Percentiles rank a stretch among this genome's conserved stretches.
Conservation (phyloP, 2,888 invertebrate species). For the Synanthedon andrenaeformis region DNA sequence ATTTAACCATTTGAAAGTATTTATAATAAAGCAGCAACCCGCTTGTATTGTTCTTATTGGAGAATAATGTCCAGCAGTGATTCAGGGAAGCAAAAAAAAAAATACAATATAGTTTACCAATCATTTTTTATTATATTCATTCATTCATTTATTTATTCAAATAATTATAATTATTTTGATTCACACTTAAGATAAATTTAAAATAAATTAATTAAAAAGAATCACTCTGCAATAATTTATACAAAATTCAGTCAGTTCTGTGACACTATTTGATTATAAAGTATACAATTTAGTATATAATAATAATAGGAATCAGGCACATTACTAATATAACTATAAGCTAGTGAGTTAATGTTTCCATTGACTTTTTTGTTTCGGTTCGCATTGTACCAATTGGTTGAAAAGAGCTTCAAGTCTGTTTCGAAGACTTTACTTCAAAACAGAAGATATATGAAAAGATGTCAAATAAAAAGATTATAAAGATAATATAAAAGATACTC, state of each 20-base stretch:
- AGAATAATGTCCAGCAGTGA: too few relatives aligned
- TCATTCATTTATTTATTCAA: conserved; percentile 63
- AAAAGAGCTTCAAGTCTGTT: too few relatives aligned
- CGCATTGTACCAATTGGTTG: too few relatives aligned
- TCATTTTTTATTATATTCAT: conserved; percentile 63
- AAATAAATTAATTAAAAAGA: conserved; percentile 60
- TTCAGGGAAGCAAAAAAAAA: conserved; percentile 5
- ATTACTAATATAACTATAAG: conserved; percentile 40
- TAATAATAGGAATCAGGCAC: conserved; percentile 70
- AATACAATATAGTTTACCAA: conserved; percentile 33
- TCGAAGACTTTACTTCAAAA: too few relatives aligned
- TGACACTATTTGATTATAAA: conserved; percentile 61
- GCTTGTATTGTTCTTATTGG: too few relatives aligned
- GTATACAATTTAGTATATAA: conserved; percentile 63
- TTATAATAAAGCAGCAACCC: too few relatives aligned
- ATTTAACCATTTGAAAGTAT: too few relatives aligned
- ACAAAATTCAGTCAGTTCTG: conserved; percentile 65
- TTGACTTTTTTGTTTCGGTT: too few relatives aligned
- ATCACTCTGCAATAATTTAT: conserved; percentile 67
- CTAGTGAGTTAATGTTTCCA: conserved; percentile 40
- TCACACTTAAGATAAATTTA: conserved; percentile 65
- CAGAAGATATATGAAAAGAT: too few relatives aligned
- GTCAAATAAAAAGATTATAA: too few relatives aligned
- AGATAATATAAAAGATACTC: too few relatives aligned
- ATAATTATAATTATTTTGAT: conserved; percentile 67